Percentiles rank a stretch among this genome's conserved stretches.
These are phyloP conservation scores for Cichladusa arquata DNA, from an alignment of 2,113 vertebrate species.

Conservation along the genomic window DNA sequence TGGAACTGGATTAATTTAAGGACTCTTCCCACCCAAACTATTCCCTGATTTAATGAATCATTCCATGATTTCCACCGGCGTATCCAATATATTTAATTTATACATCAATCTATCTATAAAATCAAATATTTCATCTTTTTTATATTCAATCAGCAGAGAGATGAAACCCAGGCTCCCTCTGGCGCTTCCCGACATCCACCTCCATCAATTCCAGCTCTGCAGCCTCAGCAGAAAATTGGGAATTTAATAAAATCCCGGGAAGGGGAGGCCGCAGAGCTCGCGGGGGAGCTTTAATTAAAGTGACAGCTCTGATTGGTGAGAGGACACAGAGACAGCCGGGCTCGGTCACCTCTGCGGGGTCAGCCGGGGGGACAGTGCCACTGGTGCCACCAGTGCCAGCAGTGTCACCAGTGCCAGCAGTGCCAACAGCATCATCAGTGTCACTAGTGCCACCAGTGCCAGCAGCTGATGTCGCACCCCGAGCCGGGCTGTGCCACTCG, in stretches of 20 bases:
- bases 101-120: neutral
- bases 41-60: neutral
- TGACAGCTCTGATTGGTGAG: neutral
- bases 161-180: neutral
- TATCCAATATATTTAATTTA: accelerated
- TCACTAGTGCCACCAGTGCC: neutral
- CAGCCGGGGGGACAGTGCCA: neutral
- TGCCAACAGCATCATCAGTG: neutral
- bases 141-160: too few species aligned
- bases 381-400: too few species aligned
- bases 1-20: neutral
- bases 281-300: neutral
- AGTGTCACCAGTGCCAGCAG: neutral
- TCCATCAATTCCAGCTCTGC: neutral
- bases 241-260: neutral
- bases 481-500: neutral
- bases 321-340: neutral
- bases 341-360: neutral
- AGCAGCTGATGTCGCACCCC: neutral
- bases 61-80: accelerated
- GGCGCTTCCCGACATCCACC: neutral
- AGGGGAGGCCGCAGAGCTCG: too few species aligned
- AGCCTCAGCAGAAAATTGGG: neutral
- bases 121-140: neutral
- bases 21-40: neutral